Conservation (phyloP, 2,113 vertebrate genomes). For the Lota lota region DNA sequence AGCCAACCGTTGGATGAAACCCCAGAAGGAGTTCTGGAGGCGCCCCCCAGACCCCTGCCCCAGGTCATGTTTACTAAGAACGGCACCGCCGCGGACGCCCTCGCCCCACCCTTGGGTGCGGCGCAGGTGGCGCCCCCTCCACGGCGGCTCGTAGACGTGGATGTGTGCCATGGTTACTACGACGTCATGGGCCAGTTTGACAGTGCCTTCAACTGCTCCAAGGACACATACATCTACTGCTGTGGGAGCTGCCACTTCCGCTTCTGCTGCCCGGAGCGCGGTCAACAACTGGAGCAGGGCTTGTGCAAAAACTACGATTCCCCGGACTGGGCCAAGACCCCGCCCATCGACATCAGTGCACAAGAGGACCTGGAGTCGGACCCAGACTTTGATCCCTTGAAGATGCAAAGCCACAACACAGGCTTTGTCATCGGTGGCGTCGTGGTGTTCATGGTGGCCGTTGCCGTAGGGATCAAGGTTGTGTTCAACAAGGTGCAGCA, state of each 20-base stretch:
- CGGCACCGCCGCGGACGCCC: slow-evolving; percentile 62
- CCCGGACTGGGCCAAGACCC: slow-evolving; percentile 85
- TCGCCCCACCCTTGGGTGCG: slow-evolving; percentile 68
- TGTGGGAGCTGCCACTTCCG: slow-evolving; percentile 91
- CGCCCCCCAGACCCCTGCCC: slow-evolving; percentile 63
- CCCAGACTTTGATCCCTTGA: slow-evolving; percentile 72
- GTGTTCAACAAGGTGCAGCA: slow-evolving; percentile 90
- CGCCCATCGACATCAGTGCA: slow-evolving; percentile 67
- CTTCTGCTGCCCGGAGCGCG: slow-evolving; percentile 87
- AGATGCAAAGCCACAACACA: slow-evolving; percentile 82
- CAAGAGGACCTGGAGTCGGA: slow-evolving; percentile 56
- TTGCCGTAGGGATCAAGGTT: slow-evolving; percentile 85
- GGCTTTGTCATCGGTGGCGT: slow-evolving; percentile 88
- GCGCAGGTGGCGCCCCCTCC: slow-evolving; percentile 68
- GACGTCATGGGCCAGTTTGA: slow-evolving; percentile 93
- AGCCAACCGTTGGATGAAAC: slow-evolving; percentile 35
- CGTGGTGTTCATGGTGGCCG: slow-evolving; percentile 85
- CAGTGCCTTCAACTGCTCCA: slow-evolving; percentile 87
- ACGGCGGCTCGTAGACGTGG: slow-evolving; percentile 72
- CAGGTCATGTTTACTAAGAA: slow-evolving; percentile 77
- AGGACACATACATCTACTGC: slow-evolving; percentile 83
- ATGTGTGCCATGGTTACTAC: slow-evolving; percentile 87
- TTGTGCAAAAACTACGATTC: slow-evolving; percentile 84
- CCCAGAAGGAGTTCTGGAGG: slow-evolving; percentile 55
- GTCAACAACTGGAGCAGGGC: slow-evolving; percentile 81